Conservation (phyloP, 1,140 invertebrate species). For the Drosophila mayri region DNA sequence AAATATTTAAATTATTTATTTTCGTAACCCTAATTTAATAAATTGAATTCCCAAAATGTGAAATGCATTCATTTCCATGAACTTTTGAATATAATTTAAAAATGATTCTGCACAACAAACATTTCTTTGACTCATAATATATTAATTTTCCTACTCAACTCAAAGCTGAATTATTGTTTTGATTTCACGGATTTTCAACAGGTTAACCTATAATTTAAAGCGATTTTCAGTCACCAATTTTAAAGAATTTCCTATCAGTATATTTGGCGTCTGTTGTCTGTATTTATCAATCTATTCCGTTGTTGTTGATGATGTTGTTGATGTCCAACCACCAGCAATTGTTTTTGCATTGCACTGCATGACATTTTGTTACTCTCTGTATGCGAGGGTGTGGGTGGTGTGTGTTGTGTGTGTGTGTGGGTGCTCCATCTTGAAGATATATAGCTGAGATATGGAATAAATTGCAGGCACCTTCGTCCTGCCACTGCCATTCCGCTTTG, state of each 20-base stretch:
- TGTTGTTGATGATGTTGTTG: conserved; percentile 53
- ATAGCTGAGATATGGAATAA: conserved; percentile 46
- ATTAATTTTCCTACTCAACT: background rate
- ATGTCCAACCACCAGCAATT: conserved; percentile 57
- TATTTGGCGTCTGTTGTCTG: conserved; percentile 51
- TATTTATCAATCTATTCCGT: conserved; percentile 73
- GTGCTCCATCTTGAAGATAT: conserved; percentile 54
- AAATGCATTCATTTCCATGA: background rate
- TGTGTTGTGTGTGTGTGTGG: conserved; percentile 23
- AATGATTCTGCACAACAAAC: background rate
- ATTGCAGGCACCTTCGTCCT: conserved; percentile 33
- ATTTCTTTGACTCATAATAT: background rate
- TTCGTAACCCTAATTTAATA: background rate
- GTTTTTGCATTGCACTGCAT: conserved; percentile 57
- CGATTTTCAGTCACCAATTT: background rate
- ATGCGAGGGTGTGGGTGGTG: background rate
- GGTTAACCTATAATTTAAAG: rapidly evolving
- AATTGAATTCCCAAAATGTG: background rate
- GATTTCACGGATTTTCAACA: background rate
- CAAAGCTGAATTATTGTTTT: too few species aligned
- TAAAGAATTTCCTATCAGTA: conserved; percentile 1
- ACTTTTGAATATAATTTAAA: background rate
- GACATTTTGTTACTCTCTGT: conserved; percentile 63
- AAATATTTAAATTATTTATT: background rate
- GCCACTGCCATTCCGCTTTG: conserved; percentile 4